A percentile compares a stretch with the other conserved stretches of the same genome.
Evolutionary conservation across 1,140 invertebrate species (phyloP).

Genomic region (Drosophila sucinea): DNA sequence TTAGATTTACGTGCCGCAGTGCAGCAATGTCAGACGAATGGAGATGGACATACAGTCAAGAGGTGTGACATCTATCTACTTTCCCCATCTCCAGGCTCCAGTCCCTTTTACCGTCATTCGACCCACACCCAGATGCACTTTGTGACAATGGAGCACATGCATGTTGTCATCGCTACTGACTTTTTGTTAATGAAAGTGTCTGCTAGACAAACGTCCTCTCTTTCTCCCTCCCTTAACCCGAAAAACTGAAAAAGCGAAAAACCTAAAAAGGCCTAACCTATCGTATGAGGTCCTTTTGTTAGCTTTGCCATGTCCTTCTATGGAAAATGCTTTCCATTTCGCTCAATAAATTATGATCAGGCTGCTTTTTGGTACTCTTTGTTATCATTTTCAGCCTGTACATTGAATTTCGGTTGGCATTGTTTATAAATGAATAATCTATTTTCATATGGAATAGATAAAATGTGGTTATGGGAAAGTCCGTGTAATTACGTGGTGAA

Average conservation of each 20-base stretch:
- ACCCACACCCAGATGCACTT: slow-evolving; percentile 52
- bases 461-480: background rate
- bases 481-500: no score
- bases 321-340: slow-evolving; percentile 53
- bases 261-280: slow-evolving; percentile 5
- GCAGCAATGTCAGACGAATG: slow-evolving; percentile 65
- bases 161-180: slow-evolving; percentile 73
- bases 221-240: slow-evolving; percentile 24
- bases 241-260: background rate
- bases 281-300: slow-evolving; percentile 27
- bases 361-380: slow-evolving; percentile 57
- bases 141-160: slow-evolving; percentile 71
- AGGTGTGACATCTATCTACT: slow-evolving; percentile 43
- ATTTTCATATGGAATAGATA: background rate
- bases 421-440: background rate
- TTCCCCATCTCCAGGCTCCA: background rate
- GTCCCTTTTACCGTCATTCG: background rate
- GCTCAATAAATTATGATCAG: slow-evolving; percentile 78
- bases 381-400: slow-evolving; percentile 14
- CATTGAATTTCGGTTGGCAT: slow-evolving; percentile 22
- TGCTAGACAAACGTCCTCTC: slow-evolving; percentile 71
- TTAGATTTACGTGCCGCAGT: slow-evolving; percentile 80
- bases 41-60: slow-evolving; percentile 56
- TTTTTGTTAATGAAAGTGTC: slow-evolving; percentile 81
- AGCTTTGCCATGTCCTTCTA: slow-evolving; percentile 12